These are phyloP conservation scores for Periophthalmus magnuspinnatus DNA, from an alignment of 2,797 vertebrate species.

Conservation along the genomic window DNA sequence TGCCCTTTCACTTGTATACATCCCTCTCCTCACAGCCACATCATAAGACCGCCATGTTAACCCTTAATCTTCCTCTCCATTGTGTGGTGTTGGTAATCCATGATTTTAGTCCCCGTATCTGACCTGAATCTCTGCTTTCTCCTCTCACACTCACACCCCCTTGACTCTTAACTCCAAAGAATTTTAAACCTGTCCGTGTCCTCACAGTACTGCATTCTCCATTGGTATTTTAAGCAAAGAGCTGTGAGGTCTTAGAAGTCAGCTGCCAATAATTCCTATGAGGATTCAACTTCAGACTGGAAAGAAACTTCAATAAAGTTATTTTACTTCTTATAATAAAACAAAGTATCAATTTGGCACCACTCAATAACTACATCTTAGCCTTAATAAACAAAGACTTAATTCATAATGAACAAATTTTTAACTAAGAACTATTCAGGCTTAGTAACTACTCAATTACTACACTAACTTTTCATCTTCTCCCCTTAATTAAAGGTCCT, in stretches of 20 bases:
- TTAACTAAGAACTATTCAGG: no score
- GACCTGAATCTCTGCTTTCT: conserved; percentile 60
- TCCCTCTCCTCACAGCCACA: background rate
- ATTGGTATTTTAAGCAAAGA: conserved; percentile 75
- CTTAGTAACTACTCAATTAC: no score
- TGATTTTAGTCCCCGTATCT: conserved; percentile 28
- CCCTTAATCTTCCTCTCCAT: conserved; percentile 28
- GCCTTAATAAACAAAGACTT: background rate
- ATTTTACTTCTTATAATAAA: conserved; percentile 29
- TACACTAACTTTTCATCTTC: no score
- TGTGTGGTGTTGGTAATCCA: conserved; percentile 52
- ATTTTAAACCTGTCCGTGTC: conserved; percentile 71
- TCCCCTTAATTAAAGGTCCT: no score
- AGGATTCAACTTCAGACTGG: conserved; percentile 64
- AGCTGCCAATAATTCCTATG: conserved; percentile 75
- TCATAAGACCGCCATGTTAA: conserved; percentile 21
- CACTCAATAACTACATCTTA: background rate
- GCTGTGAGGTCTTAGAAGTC: conserved; percentile 75
- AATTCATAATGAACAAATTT: no score
- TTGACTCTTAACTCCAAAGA: conserved; percentile 54
- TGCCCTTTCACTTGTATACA: background rate
- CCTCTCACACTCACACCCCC: conserved; percentile 40
- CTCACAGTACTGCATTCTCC: conserved; percentile 67
- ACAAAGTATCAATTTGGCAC: conserved; percentile 32
- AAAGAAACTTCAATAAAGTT: conserved; percentile 72